Base-by-base conservation (phyloP, 2,113 vertebrate species). In the Catharus minimus region DNA sequence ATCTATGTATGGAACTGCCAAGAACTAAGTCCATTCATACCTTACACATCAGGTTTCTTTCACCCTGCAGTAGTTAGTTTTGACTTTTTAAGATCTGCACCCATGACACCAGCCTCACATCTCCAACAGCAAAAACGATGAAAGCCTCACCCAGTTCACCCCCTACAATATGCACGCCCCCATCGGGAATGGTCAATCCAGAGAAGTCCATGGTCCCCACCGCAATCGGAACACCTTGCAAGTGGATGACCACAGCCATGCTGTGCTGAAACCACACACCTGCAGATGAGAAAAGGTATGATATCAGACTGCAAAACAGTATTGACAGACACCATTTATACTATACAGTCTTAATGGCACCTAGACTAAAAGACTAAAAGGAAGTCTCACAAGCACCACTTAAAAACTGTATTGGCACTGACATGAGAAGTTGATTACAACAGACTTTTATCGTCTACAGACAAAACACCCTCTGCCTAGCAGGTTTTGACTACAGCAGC, bases 171-270 rank as follows among this genome's bases (percentile, higher is more conserved):
- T 98, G 98, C 93, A 99, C 92, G 60, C 98, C 98, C 97, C 99
- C 99, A 98, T 98, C 97, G 44, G 99, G 98, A 97, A 99, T 98
- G 97, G 98, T 98, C 97, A 99, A 95, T 98, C 98, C 99, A 98
- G 98, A 98, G 98, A 99, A 99, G 98, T 98, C 98, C 98, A 98
- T 98, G 97, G 98, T 98, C 97, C 98, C 98, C 90, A 98, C 98
- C 97, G 98, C 98, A 98, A 99, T 98, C 80, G 88, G 98, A 97
- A 99, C 98, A 97, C 98, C 98, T 97, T 99, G 98, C 97, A 99
- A 98, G 97, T 98, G 98, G 98, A 98, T 99, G 98, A 99, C 98
- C 98, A 99, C 99, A 96, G 99, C 99, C 98, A 99, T 98, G 98
- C 98, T 99, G 98, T 98, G 98, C 98, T 98, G 98, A 98, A 98